phyloP scores from a whole-genome alignment of 2,113 vertebrate genomes.

The Cyprinodon tularosa region DNA sequence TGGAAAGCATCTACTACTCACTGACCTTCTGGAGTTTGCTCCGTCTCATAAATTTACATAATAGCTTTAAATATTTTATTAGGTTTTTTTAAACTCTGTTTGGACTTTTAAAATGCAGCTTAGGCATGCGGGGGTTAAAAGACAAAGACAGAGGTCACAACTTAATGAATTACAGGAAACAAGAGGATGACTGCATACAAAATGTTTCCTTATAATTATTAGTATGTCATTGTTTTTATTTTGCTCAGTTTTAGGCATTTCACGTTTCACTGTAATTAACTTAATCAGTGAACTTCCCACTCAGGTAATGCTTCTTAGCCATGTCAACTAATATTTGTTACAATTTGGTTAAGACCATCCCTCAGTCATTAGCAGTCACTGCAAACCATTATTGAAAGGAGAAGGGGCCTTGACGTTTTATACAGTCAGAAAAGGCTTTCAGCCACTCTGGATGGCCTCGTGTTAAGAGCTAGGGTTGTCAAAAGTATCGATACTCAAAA shows the following conservation, averaged over 20 bases:
- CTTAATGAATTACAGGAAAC: background rate
- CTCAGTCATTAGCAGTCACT: background rate
- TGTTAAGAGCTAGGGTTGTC: no score
- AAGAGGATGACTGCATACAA: background rate
- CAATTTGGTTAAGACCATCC: background rate
- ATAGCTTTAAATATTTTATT: background rate
- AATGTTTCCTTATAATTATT: background rate
- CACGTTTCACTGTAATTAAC: background rate
- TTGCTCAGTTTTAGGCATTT: background rate
- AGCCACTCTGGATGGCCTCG: conserved; percentile 17
- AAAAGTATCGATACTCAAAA: no score
- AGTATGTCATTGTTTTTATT: background rate
- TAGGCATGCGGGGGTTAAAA: background rate
- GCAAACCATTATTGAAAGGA: background rate
- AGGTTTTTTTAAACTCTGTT: background rate
- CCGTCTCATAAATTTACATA: background rate
- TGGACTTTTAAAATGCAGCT: background rate
- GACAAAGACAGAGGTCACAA: background rate
- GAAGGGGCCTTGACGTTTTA: background rate
- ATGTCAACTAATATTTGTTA: background rate
- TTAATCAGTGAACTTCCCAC: background rate
- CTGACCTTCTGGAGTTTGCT: background rate
- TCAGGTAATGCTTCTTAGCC: background rate
- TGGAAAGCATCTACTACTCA: background rate
- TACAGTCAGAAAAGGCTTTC: conserved; percentile 1